Conservation (phyloP, 2,888 invertebrate species). For the Serrognathus titanus region DNA sequence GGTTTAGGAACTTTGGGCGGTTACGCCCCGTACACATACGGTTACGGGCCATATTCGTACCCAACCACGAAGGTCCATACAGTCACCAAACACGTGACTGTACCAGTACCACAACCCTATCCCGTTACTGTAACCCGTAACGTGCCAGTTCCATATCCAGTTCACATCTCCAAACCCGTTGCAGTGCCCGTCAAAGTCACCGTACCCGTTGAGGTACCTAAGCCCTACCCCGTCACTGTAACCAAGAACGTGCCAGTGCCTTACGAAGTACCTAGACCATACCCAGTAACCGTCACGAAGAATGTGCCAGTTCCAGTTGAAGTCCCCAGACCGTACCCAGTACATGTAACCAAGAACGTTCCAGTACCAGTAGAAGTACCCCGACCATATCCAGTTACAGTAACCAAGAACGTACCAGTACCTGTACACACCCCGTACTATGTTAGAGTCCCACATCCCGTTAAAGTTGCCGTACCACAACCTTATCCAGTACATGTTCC, state of each 20-base stretch:
- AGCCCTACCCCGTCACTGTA: conserved; percentile 19
- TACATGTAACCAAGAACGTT: conserved; percentile 23
- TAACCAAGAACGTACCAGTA: conserved; percentile 25
- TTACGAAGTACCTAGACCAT: conserved; percentile 17
- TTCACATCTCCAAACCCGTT: conserved; percentile 21
- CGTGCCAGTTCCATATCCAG: conserved; percentile 19
- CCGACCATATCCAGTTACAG: conserved; percentile 32
- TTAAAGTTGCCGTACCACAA: conserved; percentile 30
- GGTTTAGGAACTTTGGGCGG: not conserved
- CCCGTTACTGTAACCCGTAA: conserved; percentile 30
- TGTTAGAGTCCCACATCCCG: conserved; percentile 24
- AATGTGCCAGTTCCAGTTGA: conserved; percentile 34
- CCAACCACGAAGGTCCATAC: conserved; percentile 18
- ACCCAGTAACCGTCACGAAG: conserved; percentile 26
- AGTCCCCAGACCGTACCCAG: conserved; percentile 32
- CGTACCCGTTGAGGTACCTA: conserved; percentile 25
- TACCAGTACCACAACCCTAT: conserved; percentile 38
- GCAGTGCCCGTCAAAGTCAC: conserved; percentile 22
- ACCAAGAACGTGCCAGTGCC: conserved; percentile 21
- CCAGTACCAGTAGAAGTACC: conserved; percentile 28
- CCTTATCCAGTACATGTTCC: conserved; percentile 38
- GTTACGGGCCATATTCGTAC: conserved; percentile 25
- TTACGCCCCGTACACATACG: conserved; percentile 20
- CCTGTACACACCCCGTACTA: conserved; percentile 19
- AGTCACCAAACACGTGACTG: conserved; percentile 32